Percentiles rank a stretch among this genome's conserved stretches.
phyloP scores from a whole-genome alignment of 2,888 invertebrate species.

The Cephus rjabovi region DNA sequence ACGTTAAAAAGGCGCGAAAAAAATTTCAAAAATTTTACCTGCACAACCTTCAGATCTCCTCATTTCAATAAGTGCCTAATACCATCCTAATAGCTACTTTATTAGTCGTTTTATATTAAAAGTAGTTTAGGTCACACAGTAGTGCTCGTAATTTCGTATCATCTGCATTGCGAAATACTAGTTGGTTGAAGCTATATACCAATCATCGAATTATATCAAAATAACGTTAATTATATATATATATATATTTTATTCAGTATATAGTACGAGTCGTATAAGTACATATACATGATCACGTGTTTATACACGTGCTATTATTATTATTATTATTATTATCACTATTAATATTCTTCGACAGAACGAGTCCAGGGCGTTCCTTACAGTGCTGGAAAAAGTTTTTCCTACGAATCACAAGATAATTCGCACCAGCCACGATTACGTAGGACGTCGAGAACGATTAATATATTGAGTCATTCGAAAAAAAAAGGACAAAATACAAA shows the following conservation, averaged over 20 bases:
- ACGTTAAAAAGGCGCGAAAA: too few relatives aligned
- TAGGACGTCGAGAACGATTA: too few relatives aligned
- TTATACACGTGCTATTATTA: too few relatives aligned
- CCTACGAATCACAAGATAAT: too few relatives aligned
- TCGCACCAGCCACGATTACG: not conserved
- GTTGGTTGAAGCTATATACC: constrained; percentile 22
- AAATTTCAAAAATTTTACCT: too few relatives aligned
- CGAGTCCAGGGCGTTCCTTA: constrained; percentile 15
- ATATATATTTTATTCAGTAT: constrained; percentile 25
- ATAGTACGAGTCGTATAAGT: constrained; percentile 24
- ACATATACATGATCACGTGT: constrained; percentile 7
- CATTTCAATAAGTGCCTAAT: too few relatives aligned
- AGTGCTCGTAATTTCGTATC: constrained; percentile 17
- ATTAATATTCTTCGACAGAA: constrained; percentile 3
- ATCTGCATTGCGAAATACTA: not conserved
- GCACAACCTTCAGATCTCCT: too few relatives aligned
- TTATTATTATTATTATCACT: too few relatives aligned
- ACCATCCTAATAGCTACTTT: not conserved
- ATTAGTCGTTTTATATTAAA: constrained; percentile 31
- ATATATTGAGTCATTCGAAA: too few relatives aligned
- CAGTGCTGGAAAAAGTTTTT: not conserved
- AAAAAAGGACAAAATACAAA: too few relatives aligned
- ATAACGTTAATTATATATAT: not conserved
- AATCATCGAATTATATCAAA: constrained; percentile 13
- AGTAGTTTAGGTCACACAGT: constrained; percentile 26